Evolutionary conservation across 2,797 vertebrate genomes (phyloP), one percentile per base, ranked within the genome.

Genomic region (Megaceryle alcyon): DNA sequence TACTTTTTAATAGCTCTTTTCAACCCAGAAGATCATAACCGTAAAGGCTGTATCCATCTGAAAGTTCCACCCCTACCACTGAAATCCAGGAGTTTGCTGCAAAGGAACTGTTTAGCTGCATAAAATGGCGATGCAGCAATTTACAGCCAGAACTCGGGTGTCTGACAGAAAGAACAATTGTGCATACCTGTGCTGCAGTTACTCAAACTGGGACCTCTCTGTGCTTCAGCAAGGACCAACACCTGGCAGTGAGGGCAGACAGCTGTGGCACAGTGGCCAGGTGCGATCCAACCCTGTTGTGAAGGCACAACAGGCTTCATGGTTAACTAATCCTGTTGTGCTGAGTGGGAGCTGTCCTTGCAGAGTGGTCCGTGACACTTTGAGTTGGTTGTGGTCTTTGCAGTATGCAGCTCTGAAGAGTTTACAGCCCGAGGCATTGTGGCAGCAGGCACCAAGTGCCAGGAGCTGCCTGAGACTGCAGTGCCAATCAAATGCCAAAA

Each of bases 1-100:
- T 68, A 49, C 10, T 46, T 85, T 90, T 86, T 72, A 92, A 51
- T 76, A 71, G 59, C n/a, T 46, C 60, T 84, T 83, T 90, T 80
- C 10, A 35, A 82, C 56, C 64, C 68, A 61, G 33, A 75, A 44
- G 77, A 86, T 82, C 3, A 1, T 63, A 86, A 73, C 77, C 86
- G 29, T 68, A 69, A 88, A 76, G 65, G 23, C 43, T 70, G 33
- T 59, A 43, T 64, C 18, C 61, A 29, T 44, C 25, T 49, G 43
- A 44, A 89, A 78, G 23, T 69, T 65, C 54, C 83, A 76, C 66
- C 25, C n/a, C 9, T 25, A 28, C 66, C 69, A 48, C 91, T 82
- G 46, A 90, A 76, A 56, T 41, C 26, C 51, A 28, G n/a, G 10
- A 53, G n/a, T 53, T 65, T 70, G 31, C 82, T 86, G 80, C 82